Evolutionary conservation across 2,797 vertebrate genomes (phyloP), one percentile per base, ranked within the genome.

Genomic region (Dendrocincla fuliginosa): DNA sequence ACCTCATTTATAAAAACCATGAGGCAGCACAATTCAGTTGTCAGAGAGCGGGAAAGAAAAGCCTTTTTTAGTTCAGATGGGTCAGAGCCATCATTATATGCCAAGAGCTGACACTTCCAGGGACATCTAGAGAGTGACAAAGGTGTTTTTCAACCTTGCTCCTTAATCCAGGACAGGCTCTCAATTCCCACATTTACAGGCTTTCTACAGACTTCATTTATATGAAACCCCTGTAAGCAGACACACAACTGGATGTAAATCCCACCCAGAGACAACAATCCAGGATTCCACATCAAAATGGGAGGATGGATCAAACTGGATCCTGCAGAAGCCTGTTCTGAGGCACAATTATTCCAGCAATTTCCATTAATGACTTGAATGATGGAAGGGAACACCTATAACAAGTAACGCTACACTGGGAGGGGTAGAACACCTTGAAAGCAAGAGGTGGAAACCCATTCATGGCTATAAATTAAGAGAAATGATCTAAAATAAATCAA

Each of bases 11-110:
- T 71, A 84, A 93, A 87, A 93, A 25, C 19, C 79, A 69, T 25
- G 57, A 95, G 76, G 84, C 91, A 88, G 90, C 89, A 90, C 56
- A 74, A 84, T 24, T 71, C 37, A 12, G 19, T 47, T 94, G 83
- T 68, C 76, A 81, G 71, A 53, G 42, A 50, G 32, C 33, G 25
- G 25, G 32, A 32, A 17, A 14, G 30, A 80, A 59, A 32, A 41
- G 33, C 39, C 8, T 15, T 76, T 67, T 57, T 65, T 74, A 69
- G 75, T 83, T 89, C 16, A 73, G 80, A 39, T 17, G 74, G 82
- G 89, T 67, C 90, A 80, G 42, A 80, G 64, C 22, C 65, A 77
- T 33, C 75, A 25, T 39, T 89, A 4, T 2, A 3, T 11, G 59
- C 44, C 90, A 87, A 41, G 41, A 77, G 33, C 41, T 90, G 78